Base-by-base conservation (phyloP, 1,140 invertebrate genomes). In the Diabrotica undecimpunctata region DNA sequence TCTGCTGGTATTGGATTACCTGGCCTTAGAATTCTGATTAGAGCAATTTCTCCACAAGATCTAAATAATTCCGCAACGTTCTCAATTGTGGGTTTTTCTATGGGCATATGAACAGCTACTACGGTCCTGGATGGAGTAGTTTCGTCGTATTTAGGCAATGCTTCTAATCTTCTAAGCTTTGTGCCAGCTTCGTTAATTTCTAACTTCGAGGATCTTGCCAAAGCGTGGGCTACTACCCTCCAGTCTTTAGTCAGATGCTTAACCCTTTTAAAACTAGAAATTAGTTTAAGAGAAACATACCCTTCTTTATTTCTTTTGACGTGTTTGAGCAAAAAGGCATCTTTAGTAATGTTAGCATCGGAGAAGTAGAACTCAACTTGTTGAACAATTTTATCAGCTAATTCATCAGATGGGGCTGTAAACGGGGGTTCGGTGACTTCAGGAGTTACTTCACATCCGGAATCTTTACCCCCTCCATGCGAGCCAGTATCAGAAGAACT, bases 331-430 rank as follows among this genome's bases (percentile, higher is more conserved):
- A 98, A 81, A 79, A 98, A 98, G 3, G 95, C 94, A 77, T 98
- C 95, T 79, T 96, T 97, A 1, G 93, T 87, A 64, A 98, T 94
- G 76, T 95, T 96, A 12, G 90, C 92, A 78, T 97, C 94, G 62
- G 93, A 95, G 78, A 98, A 97, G 79, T 97, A 97, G 77, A 92
- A 95, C 80, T 95, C 93, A 7, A 95, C 93, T 77, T 94, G 91
- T 50, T 88, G 83, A 50, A 92, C 86, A 64, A 95, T 93, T 68
- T 88, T 86, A 35, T 88, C 84, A 0, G 89, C 86, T 14, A 91
- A 77, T 70, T 93, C 90, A 5, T 91, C 90, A 62, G 84, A 86
- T 3, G 89, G 89, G 38, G 83, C 82, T 5, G 79, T 79, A 75
- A 84, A 84, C 5, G 82, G 83, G 5, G 83, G 81, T 70, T 83